phyloP scores from a whole-genome alignment of 2,888 invertebrate genomes.

The Theretra japonica region DNA sequence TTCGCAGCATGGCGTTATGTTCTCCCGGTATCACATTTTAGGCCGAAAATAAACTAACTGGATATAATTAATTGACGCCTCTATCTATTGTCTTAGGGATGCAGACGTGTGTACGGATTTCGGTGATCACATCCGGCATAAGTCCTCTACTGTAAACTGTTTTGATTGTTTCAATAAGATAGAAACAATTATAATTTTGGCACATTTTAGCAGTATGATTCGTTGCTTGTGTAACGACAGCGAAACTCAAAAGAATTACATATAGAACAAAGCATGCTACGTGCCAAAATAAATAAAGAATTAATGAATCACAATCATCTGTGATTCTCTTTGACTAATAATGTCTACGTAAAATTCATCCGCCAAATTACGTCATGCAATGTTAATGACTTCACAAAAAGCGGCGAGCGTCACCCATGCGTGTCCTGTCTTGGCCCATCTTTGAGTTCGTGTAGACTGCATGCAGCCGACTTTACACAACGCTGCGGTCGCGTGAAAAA shows the following conservation, averaged over 20 bases:
- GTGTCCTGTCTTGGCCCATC: conserved; percentile 25
- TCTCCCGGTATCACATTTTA: no score
- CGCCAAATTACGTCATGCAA: conserved; percentile 43
- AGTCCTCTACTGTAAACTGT: no score
- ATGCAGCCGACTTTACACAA: conserved; percentile 43
- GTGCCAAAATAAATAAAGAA: conserved; percentile 1
- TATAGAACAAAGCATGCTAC: background rate
- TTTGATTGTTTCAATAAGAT: no score
- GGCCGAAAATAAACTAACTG: no score
- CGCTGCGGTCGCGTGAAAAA: conserved; percentile 54
- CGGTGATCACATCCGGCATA: no score
- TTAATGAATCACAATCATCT: background rate
- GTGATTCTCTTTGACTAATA: background rate
- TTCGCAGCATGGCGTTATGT: no score
- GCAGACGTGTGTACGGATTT: no score
- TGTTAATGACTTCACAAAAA: conserved; percentile 35
- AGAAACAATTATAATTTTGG: no score
- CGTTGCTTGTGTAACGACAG: background rate
- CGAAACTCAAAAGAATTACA: background rate
- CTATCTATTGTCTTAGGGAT: no score
- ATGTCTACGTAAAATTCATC: background rate
- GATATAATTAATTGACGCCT: no score
- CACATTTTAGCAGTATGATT: no score
- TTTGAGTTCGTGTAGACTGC: conserved; percentile 44
- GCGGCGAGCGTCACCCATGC: conserved; percentile 29